Evolutionary conservation across 2,888 invertebrate species (phyloP).

Genomic region (Tinea trinotella): DNA sequence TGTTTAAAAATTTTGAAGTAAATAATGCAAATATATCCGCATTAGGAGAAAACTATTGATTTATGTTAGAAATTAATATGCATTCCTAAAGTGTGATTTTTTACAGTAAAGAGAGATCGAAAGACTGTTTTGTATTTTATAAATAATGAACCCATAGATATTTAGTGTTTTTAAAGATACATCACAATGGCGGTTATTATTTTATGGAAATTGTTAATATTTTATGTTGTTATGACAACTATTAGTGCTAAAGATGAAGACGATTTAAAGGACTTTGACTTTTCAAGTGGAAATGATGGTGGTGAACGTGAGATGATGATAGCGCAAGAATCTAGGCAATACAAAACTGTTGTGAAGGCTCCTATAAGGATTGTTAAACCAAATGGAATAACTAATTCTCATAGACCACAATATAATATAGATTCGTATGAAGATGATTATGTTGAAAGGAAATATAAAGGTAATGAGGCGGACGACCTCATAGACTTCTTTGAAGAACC

Average conservation of each 20-base stretch:
- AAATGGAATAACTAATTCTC: constrained; percentile 55
- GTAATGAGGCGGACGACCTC: constrained; percentile 41
- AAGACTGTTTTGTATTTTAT: background rate
- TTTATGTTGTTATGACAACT: constrained; percentile 23
- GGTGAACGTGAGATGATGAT: constrained; percentile 55
- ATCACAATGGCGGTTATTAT: constrained; percentile 36
- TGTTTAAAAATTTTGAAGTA: background rate
- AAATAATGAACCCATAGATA: background rate
- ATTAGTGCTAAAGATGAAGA: constrained; percentile 33
- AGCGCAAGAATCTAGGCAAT: constrained; percentile 57
- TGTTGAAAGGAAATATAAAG: constrained; percentile 20
- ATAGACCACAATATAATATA: constrained; percentile 58
- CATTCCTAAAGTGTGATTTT: background rate
- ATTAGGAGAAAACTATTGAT: background rate
- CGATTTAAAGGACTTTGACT: constrained; percentile 47
- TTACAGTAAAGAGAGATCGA: background rate
- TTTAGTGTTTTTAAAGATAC: background rate
- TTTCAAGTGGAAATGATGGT: constrained; percentile 29
- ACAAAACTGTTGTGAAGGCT: constrained; percentile 49
- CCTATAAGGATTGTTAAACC: constrained; percentile 36
- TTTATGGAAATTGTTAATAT: constrained; percentile 19
- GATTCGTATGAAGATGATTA: constrained; percentile 46
- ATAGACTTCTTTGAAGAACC: constrained; percentile 32
- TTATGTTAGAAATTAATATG: background rate
- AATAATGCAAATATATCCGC: background rate